Evolutionary conservation across 2,888 invertebrate genomes (phyloP), one percentile per base, ranked within the genome.

Genomic region (Steromphala cineraria): DNA sequence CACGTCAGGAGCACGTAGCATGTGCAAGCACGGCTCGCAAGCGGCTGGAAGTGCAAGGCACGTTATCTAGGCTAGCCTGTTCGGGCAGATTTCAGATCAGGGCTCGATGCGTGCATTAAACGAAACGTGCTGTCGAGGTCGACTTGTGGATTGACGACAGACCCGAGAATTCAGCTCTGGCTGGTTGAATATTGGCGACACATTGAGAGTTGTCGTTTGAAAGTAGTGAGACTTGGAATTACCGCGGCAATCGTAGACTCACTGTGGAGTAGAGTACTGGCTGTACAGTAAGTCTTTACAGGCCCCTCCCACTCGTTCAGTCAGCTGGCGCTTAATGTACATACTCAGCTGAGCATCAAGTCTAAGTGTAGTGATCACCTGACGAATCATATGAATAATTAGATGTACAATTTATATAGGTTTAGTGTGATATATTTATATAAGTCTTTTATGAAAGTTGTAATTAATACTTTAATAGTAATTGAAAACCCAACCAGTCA

Each of bases 61-160:
- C 62, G 75, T 52, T 46, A 71, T 17, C 55, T 31, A 67, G 71
- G 53, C 28, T 56, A 75, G 74, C 75, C 55, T 74, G 81, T 81
- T 74, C 75, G 80, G 81, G 81, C 81, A 84, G 80, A 76, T 75
- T 75, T 76, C 67, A 56, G 53, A 77, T 53, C 78, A 80, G 78
- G 84, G 82, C 84, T 81, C 81, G 78, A 78, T 84, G 84, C 82
- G 76, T 80, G 81, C 81, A 78, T 76, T 80, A 77, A 53, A 77
- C 62, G 46, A 79, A 79, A 84, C 82, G 81, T 84, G 82, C 82
- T 56, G 36, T 53, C 52, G 74, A 75, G 79, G 83, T 82, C 78
- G 76, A 77, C 67, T 77, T 55, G 62, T 53, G 75, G 82, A 79
- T 82, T 77, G 77, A 80, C 52, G 56, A 36, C 71, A 77, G 62